Evolutionary conservation across 2,113 vertebrate genomes (phyloP).

Genomic region (Sitta europaea): DNA sequence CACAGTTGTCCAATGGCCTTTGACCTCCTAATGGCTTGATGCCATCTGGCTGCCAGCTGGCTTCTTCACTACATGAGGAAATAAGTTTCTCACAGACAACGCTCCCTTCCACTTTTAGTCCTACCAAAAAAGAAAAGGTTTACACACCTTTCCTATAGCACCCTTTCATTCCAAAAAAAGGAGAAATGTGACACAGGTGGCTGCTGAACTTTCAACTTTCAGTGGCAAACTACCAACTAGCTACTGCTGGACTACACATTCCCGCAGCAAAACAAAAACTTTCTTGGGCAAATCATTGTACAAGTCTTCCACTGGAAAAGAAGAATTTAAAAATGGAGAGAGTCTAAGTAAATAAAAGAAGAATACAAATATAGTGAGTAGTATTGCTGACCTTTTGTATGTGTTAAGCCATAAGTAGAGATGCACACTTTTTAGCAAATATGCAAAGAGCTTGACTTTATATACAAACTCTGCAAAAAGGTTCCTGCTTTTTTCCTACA

Average conservation of each 20-base stretch:
- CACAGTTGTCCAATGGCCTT: conserved; percentile 75
- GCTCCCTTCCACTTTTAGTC: conserved; percentile 62
- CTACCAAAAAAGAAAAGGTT: conserved; percentile 53
- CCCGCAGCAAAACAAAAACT: conserved; percentile 17
- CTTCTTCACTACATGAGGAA: conserved; percentile 46
- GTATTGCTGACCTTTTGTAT: neutral
- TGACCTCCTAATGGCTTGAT: conserved; percentile 57
- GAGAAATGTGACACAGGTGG: conserved; percentile 67
- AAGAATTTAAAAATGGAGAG: neutral
- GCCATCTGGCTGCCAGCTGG: conserved; percentile 64
- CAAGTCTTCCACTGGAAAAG: neutral
- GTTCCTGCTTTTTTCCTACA: neutral
- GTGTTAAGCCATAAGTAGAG: neutral
- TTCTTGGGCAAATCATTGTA: neutral
- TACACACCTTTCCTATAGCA: conserved; percentile 52
- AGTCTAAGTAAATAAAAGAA: neutral
- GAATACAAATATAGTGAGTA: neutral
- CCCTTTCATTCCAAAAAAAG: conserved; percentile 13
- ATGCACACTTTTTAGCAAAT: neutral
- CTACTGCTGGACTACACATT: conserved; percentile 34
- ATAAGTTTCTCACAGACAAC: conserved; percentile 52
- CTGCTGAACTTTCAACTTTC: conserved; percentile 67
- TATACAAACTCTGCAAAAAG: neutral
- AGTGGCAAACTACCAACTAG: conserved; percentile 44
- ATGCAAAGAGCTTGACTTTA: neutral